Percentiles rank a stretch among this genome's conserved stretches.
These are phyloP conservation scores for Rhinogobio ventralis DNA, from an alignment of 2,797 vertebrate genomes.

Conservation along the genomic window DNA sequence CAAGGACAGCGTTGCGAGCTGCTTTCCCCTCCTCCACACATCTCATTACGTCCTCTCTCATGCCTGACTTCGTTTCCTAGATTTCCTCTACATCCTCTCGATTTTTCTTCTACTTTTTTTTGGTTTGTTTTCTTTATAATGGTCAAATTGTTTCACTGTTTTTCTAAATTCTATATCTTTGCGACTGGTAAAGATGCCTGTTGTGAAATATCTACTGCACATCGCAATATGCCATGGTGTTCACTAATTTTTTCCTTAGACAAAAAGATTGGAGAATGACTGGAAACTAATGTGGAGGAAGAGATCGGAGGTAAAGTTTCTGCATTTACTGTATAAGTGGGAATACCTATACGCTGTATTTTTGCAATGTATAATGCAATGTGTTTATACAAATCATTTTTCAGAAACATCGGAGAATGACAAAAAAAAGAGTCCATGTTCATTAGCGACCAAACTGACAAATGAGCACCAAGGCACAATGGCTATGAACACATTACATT, in stretches of 20 bases:
- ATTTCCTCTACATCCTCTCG: constrained; percentile 1
- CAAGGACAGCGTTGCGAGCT: constrained; percentile 18
- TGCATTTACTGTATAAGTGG: neutral
- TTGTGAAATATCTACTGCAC: neutral
- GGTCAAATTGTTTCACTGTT: constrained; percentile 5
- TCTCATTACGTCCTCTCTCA: constrained; percentile 19
- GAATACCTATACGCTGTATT: neutral
- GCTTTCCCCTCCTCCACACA: constrained; percentile 12
- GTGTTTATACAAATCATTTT: neutral
- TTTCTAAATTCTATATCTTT: neutral
- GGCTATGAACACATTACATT: neutral
- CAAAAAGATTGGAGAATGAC: neutral
- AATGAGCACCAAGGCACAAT: neutral
- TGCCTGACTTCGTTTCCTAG: neutral
- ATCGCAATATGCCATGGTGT: neutral
- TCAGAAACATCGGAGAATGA: neutral
- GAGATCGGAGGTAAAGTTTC: neutral
- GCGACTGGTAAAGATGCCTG: neutral
- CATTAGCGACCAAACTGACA: no score
- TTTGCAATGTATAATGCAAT: no score
- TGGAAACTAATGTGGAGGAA: no score
- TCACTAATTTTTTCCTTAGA: neutral
- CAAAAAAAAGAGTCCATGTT: neutral
- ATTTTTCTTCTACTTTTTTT: neutral
- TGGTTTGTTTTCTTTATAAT: neutral